Evolutionary conservation across 2,888 invertebrate genomes (phyloP), one percentile per base, ranked within the genome.

Genomic region (Hedychridium roseum): DNA sequence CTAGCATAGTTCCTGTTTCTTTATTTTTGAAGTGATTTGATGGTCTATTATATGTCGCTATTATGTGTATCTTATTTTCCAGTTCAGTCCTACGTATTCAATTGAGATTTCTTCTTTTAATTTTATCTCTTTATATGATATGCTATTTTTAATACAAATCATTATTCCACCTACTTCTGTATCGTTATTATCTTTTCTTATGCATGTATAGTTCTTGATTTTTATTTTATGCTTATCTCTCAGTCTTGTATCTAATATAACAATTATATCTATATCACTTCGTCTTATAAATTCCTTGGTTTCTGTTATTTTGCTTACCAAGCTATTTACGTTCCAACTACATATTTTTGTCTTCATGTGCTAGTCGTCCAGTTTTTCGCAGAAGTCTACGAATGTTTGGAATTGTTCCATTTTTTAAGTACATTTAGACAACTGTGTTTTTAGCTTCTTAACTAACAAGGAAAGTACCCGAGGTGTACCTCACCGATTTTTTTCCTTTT

Each of bases 1-100:
- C 38, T 11, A 53, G 37, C 1, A 63, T 18, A 6, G 20, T 15
- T 12, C 52, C 52, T 6, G 58, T 36, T 6, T 57, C 58, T 23
- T 23, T 23, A 6, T 23, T 23, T 5, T 9, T 6, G 23, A 23
- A 23, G 5, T 23, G 5, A 23, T 23, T 23, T 23, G 5, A 6
- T 6, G 23, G 23, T 23, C 9, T 23, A 23, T 23, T 23, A 23
- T 23, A 23, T 6, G 9, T 9, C 9, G 23, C 23, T 23, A 23
- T 9, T 9, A 23, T 5, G 23, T 23, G 9, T 23, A 23, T 6
- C 9, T 23, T 6, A 6, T 23, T 23, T 6, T 23, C 23, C 5
- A 23, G 9, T 5, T 23, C 5, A 23, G 5, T 23, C 5, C 23
- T 23, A 23, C 5, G 9, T 5, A 6, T 23, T 23, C 23, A 23